These are phyloP conservation scores for Tympanuchus pallidicinctus DNA, from an alignment of 2,113 vertebrate genomes.

Conservation along the genomic window DNA sequence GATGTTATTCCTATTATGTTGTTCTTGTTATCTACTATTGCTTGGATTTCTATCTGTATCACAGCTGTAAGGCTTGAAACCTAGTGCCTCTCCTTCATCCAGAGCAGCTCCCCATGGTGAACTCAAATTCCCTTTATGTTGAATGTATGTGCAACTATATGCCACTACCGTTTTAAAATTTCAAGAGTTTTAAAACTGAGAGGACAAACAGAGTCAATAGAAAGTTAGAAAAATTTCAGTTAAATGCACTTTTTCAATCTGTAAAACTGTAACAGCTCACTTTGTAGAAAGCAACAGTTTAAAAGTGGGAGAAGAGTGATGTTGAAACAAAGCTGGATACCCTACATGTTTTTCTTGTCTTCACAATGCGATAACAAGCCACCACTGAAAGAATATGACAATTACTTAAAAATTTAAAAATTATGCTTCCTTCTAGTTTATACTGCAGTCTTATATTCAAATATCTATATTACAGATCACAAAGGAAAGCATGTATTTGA, in stretches of 20 bases:
- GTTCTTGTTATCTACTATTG: not conserved
- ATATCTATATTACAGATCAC: not conserved
- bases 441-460: not conserved
- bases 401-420: not conserved
- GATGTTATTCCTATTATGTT: not conserved
- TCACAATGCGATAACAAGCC: not conserved
- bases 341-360: not conserved
- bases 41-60: not conserved
- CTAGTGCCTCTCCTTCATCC: not conserved
- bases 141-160: not conserved
- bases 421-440: not conserved
- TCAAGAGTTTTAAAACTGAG: not conserved
- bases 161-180: not conserved
- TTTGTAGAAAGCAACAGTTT: rapidly evolving
- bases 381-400: not conserved
- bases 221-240: not conserved
- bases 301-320: not conserved
- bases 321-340: not conserved
- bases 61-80: not conserved
- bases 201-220: not conserved
- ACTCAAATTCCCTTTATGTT: not conserved
- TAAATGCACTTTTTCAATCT: not conserved
- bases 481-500: not conserved
- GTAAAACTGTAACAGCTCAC: not conserved
- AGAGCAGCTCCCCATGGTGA: not conserved